A percentile compares a stretch with the other conserved stretches of the same genome.
These are phyloP conservation scores for Sciurus carolinensis DNA, from an alignment of 2,797 vertebrate species.

Conservation along the genomic window DNA sequence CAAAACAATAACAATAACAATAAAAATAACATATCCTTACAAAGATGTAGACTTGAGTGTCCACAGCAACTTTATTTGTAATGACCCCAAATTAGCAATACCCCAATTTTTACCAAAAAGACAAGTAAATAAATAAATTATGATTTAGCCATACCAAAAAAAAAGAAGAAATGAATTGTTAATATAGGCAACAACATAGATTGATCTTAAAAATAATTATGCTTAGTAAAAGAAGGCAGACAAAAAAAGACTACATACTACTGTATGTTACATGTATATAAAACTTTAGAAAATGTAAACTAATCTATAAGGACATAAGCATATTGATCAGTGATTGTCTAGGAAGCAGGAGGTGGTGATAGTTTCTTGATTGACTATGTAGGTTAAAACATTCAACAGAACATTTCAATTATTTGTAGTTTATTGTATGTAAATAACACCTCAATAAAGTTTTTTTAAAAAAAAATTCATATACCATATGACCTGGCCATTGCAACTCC, in stretches of 20 bases:
- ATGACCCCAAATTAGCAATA: not conserved
- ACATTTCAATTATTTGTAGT: not conserved
- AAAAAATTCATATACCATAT: not conserved
- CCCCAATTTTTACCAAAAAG: not conserved
- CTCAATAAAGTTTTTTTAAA: not conserved
- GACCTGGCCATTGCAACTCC: not conserved
- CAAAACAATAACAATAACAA: too few species aligned
- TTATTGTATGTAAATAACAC: not conserved
- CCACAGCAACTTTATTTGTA: not conserved
- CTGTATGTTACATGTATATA: not conserved
- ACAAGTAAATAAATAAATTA: not conserved
- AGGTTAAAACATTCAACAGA: not conserved
- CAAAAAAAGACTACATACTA: not conserved
- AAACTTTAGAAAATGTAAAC: constrained; percentile 18
- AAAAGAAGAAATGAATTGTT: not conserved
- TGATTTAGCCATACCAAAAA: not conserved
- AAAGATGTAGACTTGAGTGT: not conserved
- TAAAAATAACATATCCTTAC: not conserved
- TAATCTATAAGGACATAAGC: not conserved
- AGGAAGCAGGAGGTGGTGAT: not conserved
- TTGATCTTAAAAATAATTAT: not conserved
- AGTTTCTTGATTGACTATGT: not conserved
- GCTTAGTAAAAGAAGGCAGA: not conserved
- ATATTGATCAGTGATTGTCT: not conserved
- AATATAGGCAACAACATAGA: not conserved